Conservation (phyloP, 2,888 invertebrate species). For the Hypercompe scribonia region DNA sequence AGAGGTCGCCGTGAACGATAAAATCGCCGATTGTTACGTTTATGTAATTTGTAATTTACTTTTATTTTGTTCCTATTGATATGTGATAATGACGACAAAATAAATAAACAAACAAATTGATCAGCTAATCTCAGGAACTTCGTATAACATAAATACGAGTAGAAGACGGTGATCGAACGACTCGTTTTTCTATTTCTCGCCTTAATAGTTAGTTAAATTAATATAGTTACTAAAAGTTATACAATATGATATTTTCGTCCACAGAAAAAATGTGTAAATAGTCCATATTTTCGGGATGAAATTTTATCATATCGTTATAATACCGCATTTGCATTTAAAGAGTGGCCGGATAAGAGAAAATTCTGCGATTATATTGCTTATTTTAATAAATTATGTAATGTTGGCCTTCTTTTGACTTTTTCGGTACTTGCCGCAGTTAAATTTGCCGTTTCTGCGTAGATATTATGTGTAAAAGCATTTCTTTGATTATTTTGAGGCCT, state of each 20-base stretch:
- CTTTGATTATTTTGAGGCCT: too few species aligned
- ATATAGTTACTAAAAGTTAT: slow-evolving; percentile 20
- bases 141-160: neutral
- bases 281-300: slow-evolving; percentile 43
- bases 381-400: slow-evolving; percentile 41
- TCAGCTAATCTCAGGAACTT: too few species aligned
- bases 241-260: neutral
- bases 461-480: neutral
- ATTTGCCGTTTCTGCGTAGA: neutral
- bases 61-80: too few species aligned
- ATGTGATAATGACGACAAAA: too few species aligned
- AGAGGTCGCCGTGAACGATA: too few species aligned
- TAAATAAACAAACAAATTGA: too few species aligned
- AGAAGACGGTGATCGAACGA: neutral
- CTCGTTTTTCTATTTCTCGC: neutral
- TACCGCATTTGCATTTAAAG: slow-evolving; percentile 57
- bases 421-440: neutral
- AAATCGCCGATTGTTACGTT: too few species aligned
- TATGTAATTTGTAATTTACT: too few species aligned
- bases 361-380: slow-evolving; percentile 20
- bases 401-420: slow-evolving; percentile 12
- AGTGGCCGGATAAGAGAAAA: slow-evolving; percentile 14
- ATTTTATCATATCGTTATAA: slow-evolving; percentile 46
- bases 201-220: neutral
- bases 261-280: slow-evolving; percentile 31